These are phyloP conservation scores for Drosophila ustulata DNA, from an alignment of 2,888 invertebrate species.

Conservation along the genomic window DNA sequence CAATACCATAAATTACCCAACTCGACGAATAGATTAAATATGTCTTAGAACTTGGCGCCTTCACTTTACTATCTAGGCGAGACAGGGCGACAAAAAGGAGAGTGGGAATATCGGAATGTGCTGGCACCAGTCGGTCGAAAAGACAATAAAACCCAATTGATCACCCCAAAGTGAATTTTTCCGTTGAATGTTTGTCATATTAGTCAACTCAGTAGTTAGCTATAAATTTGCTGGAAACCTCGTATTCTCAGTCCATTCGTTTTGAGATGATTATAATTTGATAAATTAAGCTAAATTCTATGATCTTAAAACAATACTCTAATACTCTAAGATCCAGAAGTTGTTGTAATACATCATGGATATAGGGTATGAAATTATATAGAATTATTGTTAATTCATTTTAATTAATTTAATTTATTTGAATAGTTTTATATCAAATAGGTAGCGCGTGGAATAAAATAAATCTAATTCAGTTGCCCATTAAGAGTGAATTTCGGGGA, in stretches of 20 bases:
- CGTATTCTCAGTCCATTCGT: background rate
- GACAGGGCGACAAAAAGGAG: background rate
- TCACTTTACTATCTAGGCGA: background rate
- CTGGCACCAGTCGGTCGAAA: background rate
- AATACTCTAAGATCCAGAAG: too few species aligned
- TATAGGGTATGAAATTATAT: too few species aligned
- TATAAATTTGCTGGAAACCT: constrained; percentile 4
- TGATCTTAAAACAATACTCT: background rate
- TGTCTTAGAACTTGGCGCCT: constrained; percentile 41
- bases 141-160: constrained; percentile 59
- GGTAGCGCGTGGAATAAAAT: too few species aligned
- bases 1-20: constrained; percentile 52
- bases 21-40: constrained; percentile 42
- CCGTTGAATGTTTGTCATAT: constrained; percentile 51
- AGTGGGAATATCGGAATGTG: background rate
- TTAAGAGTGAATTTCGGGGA: too few species aligned
- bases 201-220: constrained; percentile 20
- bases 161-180: constrained; percentile 49
- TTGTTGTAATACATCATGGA: too few species aligned
- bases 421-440: too few species aligned
- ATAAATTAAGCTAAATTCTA: constrained; percentile 7
- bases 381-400: too few species aligned
- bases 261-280: constrained; percentile 15
- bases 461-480: too few species aligned
- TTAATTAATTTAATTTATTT: too few species aligned